Evolutionary conservation across 2,113 vertebrate species (phyloP), one percentile per base, ranked within the genome.

Genomic region (Silurus glanis): DNA sequence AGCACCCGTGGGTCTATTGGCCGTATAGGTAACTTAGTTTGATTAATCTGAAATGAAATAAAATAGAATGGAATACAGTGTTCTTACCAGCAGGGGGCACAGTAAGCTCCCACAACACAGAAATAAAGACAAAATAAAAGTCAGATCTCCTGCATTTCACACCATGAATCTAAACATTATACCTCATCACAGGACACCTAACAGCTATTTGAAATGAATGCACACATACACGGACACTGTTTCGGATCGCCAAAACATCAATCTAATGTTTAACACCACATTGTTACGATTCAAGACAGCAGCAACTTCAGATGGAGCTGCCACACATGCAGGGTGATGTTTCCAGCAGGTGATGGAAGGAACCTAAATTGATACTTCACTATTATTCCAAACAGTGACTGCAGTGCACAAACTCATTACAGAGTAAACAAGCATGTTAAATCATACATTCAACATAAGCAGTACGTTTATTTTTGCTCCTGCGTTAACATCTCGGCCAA

Each of bases 1-100:
- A 99, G 95, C 85, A 97, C 95, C 82, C 98, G 95, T 89, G 98
- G 92, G 89, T 99, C 98, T 89, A 96, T 94, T 10, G 93, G 93
- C 84, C 98, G 91, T 74, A 96, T 90, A 0, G 97, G 95, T 93
- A 97, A 67, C 91, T 99, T 99, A 0, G 96, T 97, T 93, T 98
- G 97, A 91, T 96, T 99, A 82, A 99, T 97, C 98, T 99, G 96
- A 14, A 85, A 6, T 3, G 21, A 6, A 53, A 81, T 23, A 37
- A 37, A 37, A 37, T 37, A 37, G 37, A 37, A 76, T 45, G 64
- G 1, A 51, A 14, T n/a, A 74, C 37, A 19, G 76, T 49, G 17
- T 71, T 2, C 59, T 47, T 17, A 78, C 84, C 93, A 94, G 93
- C 92, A 95, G 94, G 91, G 92, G 92, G 92, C 90, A 90, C 88